A percentile compares a stretch with the other conserved stretches of the same genome.
These are phyloP conservation scores for Oscheius sp. DNA, from an alignment of 1,140 invertebrate genomes.

Conservation along the genomic window DNA sequence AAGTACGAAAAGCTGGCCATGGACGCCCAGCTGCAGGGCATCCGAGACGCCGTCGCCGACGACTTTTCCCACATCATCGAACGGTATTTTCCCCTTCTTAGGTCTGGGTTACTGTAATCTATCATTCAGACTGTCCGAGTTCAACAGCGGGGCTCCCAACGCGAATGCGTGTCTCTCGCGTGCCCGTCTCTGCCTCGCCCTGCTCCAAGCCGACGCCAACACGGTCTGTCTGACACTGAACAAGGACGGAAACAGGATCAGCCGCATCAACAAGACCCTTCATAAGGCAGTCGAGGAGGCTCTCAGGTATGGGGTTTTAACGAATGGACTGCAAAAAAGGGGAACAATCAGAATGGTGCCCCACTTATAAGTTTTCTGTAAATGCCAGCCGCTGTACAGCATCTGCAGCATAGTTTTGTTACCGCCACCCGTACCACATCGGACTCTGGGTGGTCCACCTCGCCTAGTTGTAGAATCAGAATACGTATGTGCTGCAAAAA, in stretches of 20 bases:
- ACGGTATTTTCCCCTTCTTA: neutral
- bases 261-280: neutral
- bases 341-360: no score
- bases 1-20: conserved; percentile 16
- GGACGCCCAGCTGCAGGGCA: neutral
- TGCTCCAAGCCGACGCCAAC: conserved; percentile 8
- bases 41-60: conserved; percentile 8
- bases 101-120: neutral
- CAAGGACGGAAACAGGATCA: conserved; percentile 11
- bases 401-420: no score
- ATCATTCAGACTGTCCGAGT: neutral
- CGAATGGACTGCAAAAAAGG: no score
- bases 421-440: no score
- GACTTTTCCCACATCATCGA: conserved; percentile 2
- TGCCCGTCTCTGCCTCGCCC: conserved; percentile 18
- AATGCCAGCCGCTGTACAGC: no score
- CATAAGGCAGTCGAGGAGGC: conserved; percentile 9
- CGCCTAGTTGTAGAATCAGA: no score
- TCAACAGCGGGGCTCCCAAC: neutral
- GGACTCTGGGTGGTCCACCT: no score
- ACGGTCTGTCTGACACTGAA: conserved; percentile 3
- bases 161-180: neutral
- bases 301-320: no score
- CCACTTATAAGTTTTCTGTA: no score
- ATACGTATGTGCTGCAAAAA: no score